Percentiles rank a stretch among this genome's conserved stretches.
phyloP scores from a whole-genome alignment of 1,140 invertebrate genomes.

The Aricia agestis region DNA sequence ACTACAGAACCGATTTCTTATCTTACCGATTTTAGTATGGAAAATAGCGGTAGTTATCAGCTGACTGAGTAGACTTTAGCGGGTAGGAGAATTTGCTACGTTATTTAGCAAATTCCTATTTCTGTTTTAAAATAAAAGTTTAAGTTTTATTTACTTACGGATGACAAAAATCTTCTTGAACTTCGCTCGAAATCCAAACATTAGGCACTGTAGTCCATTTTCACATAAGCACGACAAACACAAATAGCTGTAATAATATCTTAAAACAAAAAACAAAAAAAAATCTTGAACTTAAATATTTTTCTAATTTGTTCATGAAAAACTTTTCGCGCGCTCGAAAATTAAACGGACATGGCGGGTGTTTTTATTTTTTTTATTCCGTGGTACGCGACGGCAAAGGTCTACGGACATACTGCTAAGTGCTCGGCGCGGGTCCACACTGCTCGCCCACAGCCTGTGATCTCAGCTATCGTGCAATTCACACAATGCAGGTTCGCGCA shows the following conservation, averaged over 20 bases:
- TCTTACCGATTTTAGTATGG: too few species aligned
- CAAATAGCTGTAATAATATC: not conserved
- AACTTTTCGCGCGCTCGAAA: not conserved
- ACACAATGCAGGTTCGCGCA: slow-evolving; percentile 44
- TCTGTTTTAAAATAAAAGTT: too few species aligned
- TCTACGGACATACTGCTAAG: slow-evolving; percentile 42
- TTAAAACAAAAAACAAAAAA: not conserved
- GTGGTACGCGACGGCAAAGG: slow-evolving; percentile 40
- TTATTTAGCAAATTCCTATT: too few species aligned
- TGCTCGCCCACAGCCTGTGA: slow-evolving; percentile 51
- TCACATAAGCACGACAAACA: slow-evolving; percentile 22
- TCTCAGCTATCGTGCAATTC: slow-evolving; percentile 40
- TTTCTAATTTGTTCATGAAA: too few species aligned
- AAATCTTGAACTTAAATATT: not conserved
- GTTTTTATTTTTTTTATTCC: slow-evolving; percentile 10
- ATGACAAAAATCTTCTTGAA: slow-evolving; percentile 31
- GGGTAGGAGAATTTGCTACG: too few species aligned
- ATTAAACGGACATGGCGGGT: not conserved
- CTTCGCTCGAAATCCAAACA: slow-evolving; percentile 39
- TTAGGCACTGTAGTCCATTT: slow-evolving; percentile 32
- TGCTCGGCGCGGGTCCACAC: slow-evolving; percentile 38
- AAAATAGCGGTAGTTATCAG: too few species aligned
- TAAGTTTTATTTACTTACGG: slow-evolving; percentile 32
- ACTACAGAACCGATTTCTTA: too few species aligned
- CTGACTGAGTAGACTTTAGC: too few species aligned